phyloP scores from a whole-genome alignment of 1,140 invertebrate species.

The Bombus terrestris region DNA sequence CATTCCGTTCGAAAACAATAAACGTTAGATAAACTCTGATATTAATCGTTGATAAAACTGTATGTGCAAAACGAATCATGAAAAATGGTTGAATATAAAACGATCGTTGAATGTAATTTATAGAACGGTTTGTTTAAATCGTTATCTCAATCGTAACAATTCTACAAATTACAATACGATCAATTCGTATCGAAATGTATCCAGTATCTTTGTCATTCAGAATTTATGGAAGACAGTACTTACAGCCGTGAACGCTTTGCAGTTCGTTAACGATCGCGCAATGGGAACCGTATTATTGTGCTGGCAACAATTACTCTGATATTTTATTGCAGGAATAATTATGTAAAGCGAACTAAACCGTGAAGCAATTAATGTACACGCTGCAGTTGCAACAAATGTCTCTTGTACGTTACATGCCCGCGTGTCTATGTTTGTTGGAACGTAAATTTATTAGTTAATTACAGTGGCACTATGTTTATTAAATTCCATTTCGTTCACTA shows the following conservation, averaged over 20 bases:
- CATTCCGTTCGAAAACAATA: no score
- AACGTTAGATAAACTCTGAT: neutral
- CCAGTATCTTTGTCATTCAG: neutral
- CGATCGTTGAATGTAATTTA: neutral
- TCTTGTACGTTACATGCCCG: neutral
- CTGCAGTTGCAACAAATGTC: slow-evolving; percentile 31
- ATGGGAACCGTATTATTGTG: slow-evolving; percentile 31
- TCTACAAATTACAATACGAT: neutral
- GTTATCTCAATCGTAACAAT: neutral
- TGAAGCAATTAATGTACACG: slow-evolving; percentile 40
- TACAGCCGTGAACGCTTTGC: neutral
- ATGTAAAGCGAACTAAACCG: slow-evolving; percentile 39
- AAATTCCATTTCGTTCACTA: slow-evolving; percentile 3
- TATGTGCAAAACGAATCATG: no score
- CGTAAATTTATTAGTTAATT: slow-evolving; percentile 43
- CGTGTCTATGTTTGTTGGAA: neutral
- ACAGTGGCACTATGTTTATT: neutral
- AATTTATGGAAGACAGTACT: slow-evolving; percentile 5
- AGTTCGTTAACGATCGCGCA: slow-evolving; percentile 36
- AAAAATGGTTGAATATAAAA: neutral
- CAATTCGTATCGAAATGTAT: neutral
- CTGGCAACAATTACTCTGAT: slow-evolving; percentile 24
- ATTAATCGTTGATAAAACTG: neutral
- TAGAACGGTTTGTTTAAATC: neutral
- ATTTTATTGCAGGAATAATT: slow-evolving; percentile 47